These are phyloP conservation scores for Phalanger gymnotis DNA, from an alignment of 2,797 vertebrate genomes.

Conservation along the genomic window DNA sequence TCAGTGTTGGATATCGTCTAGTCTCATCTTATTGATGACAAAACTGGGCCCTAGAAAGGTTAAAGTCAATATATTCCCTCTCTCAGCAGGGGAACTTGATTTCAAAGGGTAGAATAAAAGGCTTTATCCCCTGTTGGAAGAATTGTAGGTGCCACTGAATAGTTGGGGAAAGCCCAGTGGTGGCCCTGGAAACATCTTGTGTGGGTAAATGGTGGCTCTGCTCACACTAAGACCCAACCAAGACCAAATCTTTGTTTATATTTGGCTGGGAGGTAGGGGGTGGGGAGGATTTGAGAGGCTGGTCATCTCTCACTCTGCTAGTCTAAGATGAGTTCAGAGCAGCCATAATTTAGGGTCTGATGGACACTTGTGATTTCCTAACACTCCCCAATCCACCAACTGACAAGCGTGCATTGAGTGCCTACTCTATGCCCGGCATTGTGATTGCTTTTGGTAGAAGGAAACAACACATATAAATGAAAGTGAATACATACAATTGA, in stretches of 20 bases:
- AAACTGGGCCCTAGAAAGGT: background rate
- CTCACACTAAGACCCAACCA: background rate
- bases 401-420: background rate
- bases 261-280: background rate
- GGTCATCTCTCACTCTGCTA: background rate
- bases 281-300: background rate
- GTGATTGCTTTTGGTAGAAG: background rate
- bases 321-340: background rate
- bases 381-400: background rate
- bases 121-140: slow-evolving; percentile 17
- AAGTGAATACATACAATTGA: background rate
- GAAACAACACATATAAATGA: background rate
- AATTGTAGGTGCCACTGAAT: background rate
- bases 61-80: background rate
- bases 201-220: background rate
- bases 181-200: no score
- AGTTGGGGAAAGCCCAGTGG: background rate
- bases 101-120: slow-evolving; percentile 15
- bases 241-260: background rate
- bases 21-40: background rate
- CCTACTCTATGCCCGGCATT: background rate
- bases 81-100: slow-evolving; percentile 24
- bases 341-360: background rate
- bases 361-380: background rate
- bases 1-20: background rate